Base-by-base conservation (phyloP, 2,797 vertebrate genomes). In the Chanos chanos region DNA sequence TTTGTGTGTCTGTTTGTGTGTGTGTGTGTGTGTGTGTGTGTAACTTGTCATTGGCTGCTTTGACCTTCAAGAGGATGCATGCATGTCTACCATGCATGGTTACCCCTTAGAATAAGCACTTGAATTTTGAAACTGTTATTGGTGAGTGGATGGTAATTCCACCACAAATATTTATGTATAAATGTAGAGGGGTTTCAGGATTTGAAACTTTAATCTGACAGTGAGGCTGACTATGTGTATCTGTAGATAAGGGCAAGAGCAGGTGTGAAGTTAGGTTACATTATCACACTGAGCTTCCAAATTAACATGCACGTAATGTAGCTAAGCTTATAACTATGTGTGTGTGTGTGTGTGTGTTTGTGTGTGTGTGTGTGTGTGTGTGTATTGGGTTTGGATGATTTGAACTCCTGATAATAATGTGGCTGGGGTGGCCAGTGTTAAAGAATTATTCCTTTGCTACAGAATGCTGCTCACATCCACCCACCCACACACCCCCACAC, bases 101-200 rank as follows among this genome's bases (percentile, higher is more conserved):
- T 27, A 7, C 28, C 31, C 31, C 56, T 47, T 30, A 18, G 22
- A 57, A 50, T 19, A 37, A 47, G 40, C n/a, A n/a, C n/a, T n/a
- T n/a, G n/a, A n/a, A n/a, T n/a, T n/a, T n/a, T n/a, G n/a, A n/a
- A n/a, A 48, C 4, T 48, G 12, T 53, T 31, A 60, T 22, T 41
- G 18, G 9, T 28, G 36, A 50, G 52, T 34, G 36, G 50, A 54
- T 52, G 27, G 18, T 47, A 33, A 72, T 16, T 53, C 27, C 64
- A 62, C 62, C 56, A 36, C 66, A 44, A 60, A 70, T 70, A 70
- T 66, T 54, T 55, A 70, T 55, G 54, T 33, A 39, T 30, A 66
- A 30, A 59, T 44, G 30, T 56, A 49, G 58, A 61, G 41, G 43
- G 58, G 33, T 66, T 34, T 33, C 54, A 65, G 10, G 19, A 31